phyloP scores from a whole-genome alignment of 1,140 invertebrate species.

The Macrosteles quadrilineatus region DNA sequence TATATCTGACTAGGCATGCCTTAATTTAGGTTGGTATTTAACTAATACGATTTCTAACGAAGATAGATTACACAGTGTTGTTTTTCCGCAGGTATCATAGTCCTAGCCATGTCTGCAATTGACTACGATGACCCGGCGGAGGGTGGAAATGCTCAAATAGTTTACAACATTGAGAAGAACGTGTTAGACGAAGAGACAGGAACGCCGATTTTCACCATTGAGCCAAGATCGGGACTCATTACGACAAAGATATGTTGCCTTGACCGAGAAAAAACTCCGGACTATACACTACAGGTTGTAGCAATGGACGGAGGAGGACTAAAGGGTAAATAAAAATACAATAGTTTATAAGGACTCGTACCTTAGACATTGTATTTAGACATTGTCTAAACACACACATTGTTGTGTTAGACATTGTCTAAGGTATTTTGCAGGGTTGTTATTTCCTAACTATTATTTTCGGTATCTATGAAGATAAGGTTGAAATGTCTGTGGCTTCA shows the following conservation, averaged over 20 bases:
- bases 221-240: slow-evolving; percentile 90
- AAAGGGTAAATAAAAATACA: slow-evolving; percentile 63
- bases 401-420: too few species aligned
- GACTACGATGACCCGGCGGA: slow-evolving; percentile 95
- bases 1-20: too few species aligned
- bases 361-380: too few species aligned
- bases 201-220: slow-evolving; percentile 92
- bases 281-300: slow-evolving; percentile 95
- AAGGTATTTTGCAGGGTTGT: too few species aligned
- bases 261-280: slow-evolving; percentile 91
- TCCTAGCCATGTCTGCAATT: slow-evolving; percentile 97
- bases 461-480: too few species aligned
- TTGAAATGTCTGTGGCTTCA: too few species aligned
- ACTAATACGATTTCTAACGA: too few species aligned
- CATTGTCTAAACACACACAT: too few species aligned
- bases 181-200: slow-evolving; percentile 93
- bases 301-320: slow-evolving; percentile 89
- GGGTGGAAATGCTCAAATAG: slow-evolving; percentile 85
- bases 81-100: slow-evolving; percentile 69
- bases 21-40: too few species aligned
- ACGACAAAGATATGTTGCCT: slow-evolving; percentile 92
- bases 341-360: too few species aligned
- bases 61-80: too few species aligned
- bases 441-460: too few species aligned
- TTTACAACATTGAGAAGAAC: slow-evolving; percentile 95